Percentiles rank a stretch among this genome's conserved stretches.
phyloP scores from a whole-genome alignment of 2,888 invertebrate genomes.

The Catonia carolina region DNA sequence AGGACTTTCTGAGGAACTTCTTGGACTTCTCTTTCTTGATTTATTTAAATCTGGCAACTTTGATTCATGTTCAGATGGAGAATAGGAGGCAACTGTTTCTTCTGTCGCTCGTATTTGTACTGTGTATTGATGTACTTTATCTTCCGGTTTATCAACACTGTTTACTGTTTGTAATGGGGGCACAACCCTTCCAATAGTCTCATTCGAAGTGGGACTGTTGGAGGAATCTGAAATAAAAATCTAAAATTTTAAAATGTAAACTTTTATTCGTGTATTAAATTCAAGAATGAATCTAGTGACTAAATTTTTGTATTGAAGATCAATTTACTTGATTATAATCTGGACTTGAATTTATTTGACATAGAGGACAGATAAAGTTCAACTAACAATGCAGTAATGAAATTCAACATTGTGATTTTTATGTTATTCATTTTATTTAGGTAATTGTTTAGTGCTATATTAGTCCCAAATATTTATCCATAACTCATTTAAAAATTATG shows the following conservation, averaged over 20 bases:
- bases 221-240: slow-evolving; percentile 6
- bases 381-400: too few species aligned
- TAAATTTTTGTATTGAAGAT: too few species aligned
- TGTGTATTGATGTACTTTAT: slow-evolving; percentile 34
- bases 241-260: background rate
- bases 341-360: too few species aligned
- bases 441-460: too few species aligned
- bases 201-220: background rate
- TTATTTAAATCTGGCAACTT: slow-evolving; percentile 15
- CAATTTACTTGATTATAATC: too few species aligned
- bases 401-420: too few species aligned
- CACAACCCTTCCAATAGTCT: background rate
- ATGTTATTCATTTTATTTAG: too few species aligned
- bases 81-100: background rate
- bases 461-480: too few species aligned
- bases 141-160: slow-evolving; percentile 24
- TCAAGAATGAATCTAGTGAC: too few species aligned
- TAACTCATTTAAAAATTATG: too few species aligned
- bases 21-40: background rate
- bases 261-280: too few species aligned
- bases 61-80: background rate
- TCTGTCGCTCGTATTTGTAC: slow-evolving; percentile 34
- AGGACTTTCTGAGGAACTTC: slow-evolving; percentile 14
- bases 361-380: too few species aligned
- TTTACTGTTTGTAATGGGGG: slow-evolving; percentile 18